Base-by-base conservation (phyloP, 2,888 invertebrate species). In the Campopleginae sp. region DNA sequence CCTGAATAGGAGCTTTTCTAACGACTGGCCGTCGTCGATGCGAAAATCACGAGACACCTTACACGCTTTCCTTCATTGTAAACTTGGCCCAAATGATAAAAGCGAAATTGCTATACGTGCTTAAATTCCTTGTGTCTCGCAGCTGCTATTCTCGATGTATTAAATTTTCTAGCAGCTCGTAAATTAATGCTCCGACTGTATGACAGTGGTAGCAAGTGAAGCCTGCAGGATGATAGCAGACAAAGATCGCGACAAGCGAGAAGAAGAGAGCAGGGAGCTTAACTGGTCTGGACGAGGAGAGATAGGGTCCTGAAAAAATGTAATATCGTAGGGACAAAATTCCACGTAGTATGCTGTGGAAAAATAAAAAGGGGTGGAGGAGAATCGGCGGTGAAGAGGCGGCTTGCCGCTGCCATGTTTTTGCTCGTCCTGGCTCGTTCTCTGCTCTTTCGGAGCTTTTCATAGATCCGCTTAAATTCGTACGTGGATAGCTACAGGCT, bases 391-490 rank as follows among this genome's bases (percentile, higher is more conserved):
- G n/a, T n/a, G n/a, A n/a, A 48, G 77, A 23, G 65, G 44, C 31
- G 33, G 58, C 66, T 71, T 54, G n/a, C n/a, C 14, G 44, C 48
- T 68, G 38, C 51, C 54, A 51, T 74, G 63, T 79, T 58, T 38
- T 61, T 27, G 10, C 42, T 27, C 42, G 48, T 79, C 12, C 74
- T 58, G 51, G 54, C 51, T 71, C 63, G 38, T 19, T 17, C 38
- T 66, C 63, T n/a, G n/a, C n/a, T 58, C 70, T 44, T 44, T 74
- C 38, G 58, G 42, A 76, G 76, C 75, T 76, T 80, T 76, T 80
- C 82, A 38, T 48, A 72, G 75, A 85, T 85, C 85, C 82, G 82
- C 85, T 85, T 85, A 85, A 85, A 85, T 85, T 85, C 72, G 66
- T 85, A 82, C 85, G 85, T 71, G 76, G 58, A 82, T 71, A 61